Base-by-base conservation (phyloP, 2,888 invertebrate species). In the Neoascia interrupta region DNA sequence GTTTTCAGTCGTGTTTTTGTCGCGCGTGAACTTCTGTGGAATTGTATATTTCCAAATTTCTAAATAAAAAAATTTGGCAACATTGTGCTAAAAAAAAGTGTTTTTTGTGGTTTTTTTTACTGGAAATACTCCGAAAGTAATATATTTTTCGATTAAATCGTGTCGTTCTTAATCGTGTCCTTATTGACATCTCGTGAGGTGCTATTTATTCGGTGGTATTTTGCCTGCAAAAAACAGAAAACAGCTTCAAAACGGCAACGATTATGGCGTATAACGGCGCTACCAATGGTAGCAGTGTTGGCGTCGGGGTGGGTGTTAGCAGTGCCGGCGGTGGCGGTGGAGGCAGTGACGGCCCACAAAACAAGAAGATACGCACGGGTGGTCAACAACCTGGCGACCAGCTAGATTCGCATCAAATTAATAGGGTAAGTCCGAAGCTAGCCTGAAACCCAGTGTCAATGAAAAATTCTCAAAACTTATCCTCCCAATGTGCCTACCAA, bases 351-450 rank as follows among this genome's bases (percentile, higher is more conserved):
- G 88, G 88, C 68, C 88, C 88, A 82, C 88, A 88, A 82, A 88
- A 88, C 70, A 88, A 88, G 83, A 88, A 88, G 82, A 88, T 88
- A 82, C 88, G 88, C 69, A 88, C 88, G 76, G 88, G 87, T 18
- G 87, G 87, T 68, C 87, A 87, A 81, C 88, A 88, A 84, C 82
- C 87, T 53, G 85, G 86, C 61, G 88, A 88, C 47, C 76, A 70
- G 41, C 31, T 76, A 36, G 88, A 88, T 83, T 85, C 84, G 81
- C 86, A 85, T 81, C 86, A 87, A 84, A 85, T 86, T 82, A 84
- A 84, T 82, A 84, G 87, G 87, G 87, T 88, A 64, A 88, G 87
- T 31, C 10, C 3, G n/a, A 26, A 26, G 26, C 8, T n/a, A n/a
- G n/a, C n/a, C n/a, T n/a, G n/a, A n/a, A n/a, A n/a, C n/a, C n/a